Base-by-base conservation (phyloP, 2,797 vertebrate genomes). In the Channa striata region DNA sequence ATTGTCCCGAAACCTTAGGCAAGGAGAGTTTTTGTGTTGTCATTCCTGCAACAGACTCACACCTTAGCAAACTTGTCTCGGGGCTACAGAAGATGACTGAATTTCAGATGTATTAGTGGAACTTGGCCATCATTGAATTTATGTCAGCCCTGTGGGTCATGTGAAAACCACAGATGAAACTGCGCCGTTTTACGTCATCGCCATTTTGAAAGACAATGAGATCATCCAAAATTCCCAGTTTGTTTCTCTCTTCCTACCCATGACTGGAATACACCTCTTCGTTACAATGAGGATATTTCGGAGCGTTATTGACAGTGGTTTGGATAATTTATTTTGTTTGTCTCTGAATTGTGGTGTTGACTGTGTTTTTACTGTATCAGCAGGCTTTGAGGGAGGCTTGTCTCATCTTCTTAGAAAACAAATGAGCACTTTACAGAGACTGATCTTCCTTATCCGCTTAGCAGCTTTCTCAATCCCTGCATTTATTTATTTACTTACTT, bases 401-500 rank as follows among this genome's bases (percentile, higher is more conserved):
- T 92, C 85, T 85, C 74, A 73, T 91, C 90, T 91, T 93, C 86
- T 91, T 89, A 86, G 92, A 91, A 93, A 92, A 92, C 92, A 94
- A 93, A 91, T 89, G 90, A 93, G 90, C 87, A 87, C 87, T 92
- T 94, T 93, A 91, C 87, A 86, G 86, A 90, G 89, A 89, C 90
- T 93, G 92, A 94, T 92, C 92, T 91, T 86, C 90, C 81, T 94
- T 89, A 91, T 93, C 89, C 87, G 73, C 92, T 90, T 87, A 92
- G 92, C 84, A 82, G 89, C 88, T 87, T 83, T 60, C 73, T 90
- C 89, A 86, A 91, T 87, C 88, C 87, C 71, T 20, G 54, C 64
- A 67, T 88, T 89, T 88, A 90, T 90, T 91, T 91, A 89, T 89
- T 91, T 89, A 86, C 74, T 81, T 62, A 81, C 81, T 90, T 93